These are phyloP conservation scores for Aquatica leii DNA, from an alignment of 2,888 invertebrate genomes.

Conservation along the genomic window DNA sequence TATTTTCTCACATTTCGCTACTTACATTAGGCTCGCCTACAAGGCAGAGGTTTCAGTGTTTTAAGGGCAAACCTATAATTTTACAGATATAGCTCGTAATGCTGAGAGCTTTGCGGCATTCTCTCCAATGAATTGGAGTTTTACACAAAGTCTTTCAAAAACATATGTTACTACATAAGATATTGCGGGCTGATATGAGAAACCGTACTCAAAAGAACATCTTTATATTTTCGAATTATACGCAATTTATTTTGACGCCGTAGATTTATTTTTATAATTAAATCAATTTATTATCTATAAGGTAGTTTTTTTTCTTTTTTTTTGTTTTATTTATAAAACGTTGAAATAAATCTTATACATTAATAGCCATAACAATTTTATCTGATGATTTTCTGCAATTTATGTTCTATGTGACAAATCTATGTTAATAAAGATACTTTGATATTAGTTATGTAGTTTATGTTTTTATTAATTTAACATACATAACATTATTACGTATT, in stretches of 20 bases:
- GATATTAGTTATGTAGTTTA: too few relatives aligned
- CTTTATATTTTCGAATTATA: slow-evolving; percentile 22
- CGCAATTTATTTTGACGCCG: slow-evolving; percentile 12
- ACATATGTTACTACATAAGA: slow-evolving; percentile 34
- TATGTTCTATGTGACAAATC: too few relatives aligned
- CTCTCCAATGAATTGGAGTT: slow-evolving; percentile 41
- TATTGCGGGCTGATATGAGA: slow-evolving; percentile 31
- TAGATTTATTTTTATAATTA: too few relatives aligned
- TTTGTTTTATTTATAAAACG: too few relatives aligned
- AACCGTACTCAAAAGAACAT: slow-evolving; percentile 29
- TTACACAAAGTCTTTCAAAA: slow-evolving; percentile 31
- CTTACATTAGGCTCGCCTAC: slow-evolving; percentile 30
- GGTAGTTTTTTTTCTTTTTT: too few relatives aligned
- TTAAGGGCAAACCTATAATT: slow-evolving; percentile 39
- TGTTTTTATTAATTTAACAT: too few relatives aligned
- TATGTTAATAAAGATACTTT: too few relatives aligned
- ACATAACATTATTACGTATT: too few relatives aligned
- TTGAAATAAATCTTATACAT: too few relatives aligned
- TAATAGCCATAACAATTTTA: too few relatives aligned
- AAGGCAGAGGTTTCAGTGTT: slow-evolving; percentile 31
- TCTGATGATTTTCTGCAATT: too few relatives aligned
- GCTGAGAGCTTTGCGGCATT: slow-evolving; percentile 41
- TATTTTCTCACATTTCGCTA: slow-evolving; percentile 36
- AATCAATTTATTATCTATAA: too few relatives aligned
- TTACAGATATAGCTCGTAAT: slow-evolving; percentile 37